Conservation (phyloP, 2,797 vertebrate genomes). For the Gastrophryne carolinensis region DNA sequence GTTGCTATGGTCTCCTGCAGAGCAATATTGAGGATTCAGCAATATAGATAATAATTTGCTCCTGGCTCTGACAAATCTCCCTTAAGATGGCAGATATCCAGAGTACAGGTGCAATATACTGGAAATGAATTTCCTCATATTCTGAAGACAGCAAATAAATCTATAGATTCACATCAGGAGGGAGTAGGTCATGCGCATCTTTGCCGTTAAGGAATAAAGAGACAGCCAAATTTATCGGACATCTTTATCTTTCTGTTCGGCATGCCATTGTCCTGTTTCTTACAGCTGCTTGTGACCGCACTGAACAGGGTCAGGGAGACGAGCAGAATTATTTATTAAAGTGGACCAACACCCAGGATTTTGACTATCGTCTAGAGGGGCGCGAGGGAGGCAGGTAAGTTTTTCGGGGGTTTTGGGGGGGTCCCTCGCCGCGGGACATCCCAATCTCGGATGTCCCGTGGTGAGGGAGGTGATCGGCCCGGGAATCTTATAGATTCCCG, state of each 20-base stretch:
- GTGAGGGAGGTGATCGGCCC: too few species aligned
- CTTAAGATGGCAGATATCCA: slow-evolving; percentile 63
- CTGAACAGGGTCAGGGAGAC: background rate
- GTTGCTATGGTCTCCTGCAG: slow-evolving; percentile 68
- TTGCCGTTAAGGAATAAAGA: background rate
- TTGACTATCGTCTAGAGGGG: too few species aligned
- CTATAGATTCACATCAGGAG: slow-evolving; percentile 64
- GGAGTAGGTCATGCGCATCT: slow-evolving; percentile 29
- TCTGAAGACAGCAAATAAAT: slow-evolving; percentile 67
- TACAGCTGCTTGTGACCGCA: background rate
- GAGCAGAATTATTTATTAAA: background rate
- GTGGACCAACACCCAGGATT: too few species aligned
- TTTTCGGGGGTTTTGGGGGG: too few species aligned
- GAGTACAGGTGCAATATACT: slow-evolving; percentile 48
- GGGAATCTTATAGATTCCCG: too few species aligned
- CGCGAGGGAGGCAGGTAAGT: too few species aligned
- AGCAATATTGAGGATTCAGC: slow-evolving; percentile 66
- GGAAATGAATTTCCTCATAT: slow-evolving; percentile 57
- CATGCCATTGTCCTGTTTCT: background rate
- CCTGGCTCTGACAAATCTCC: slow-evolving; percentile 60
- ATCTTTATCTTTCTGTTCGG: background rate
- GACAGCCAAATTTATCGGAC: background rate
- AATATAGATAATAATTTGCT: slow-evolving; percentile 63
- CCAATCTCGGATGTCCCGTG: too few species aligned
- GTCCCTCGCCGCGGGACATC: too few species aligned